Evolutionary conservation across 2,888 invertebrate genomes (phyloP), one percentile per base, ranked within the genome.

Genomic region (Petrolisthes manimaculis): DNA sequence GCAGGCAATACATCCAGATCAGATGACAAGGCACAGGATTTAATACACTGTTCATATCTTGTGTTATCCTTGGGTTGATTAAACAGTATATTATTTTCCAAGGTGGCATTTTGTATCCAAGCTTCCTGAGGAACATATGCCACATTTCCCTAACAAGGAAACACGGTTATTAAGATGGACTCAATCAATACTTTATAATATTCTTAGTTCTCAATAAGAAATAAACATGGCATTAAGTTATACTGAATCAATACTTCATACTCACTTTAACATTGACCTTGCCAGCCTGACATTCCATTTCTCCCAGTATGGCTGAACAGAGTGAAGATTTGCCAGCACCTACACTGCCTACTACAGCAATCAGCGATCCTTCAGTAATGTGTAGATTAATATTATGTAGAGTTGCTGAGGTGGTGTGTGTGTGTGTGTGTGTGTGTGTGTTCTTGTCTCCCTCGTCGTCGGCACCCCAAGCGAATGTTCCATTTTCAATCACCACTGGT

Each of bases 21-120:
- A 0, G 97, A 95, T 92, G 95, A 95, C 86, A 99, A 94, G 4
- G 98, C 98, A 93, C 99, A 99, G 0, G 97, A 96, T 90, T 96
- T 96, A 67, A 99, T 95, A 0, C 98, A 96, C 87, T 95, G 95
- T 91, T 96, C 94, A 93, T 99, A 99, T 77, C 94, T 94, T 86
- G 94, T 94, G 89, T 95, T 95, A 92, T 97, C 95, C 80, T 95
- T 94, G 0, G 94, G 92, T 91, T 96, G 95, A 18, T 98, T 98
- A 93, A 99, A 99, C 54, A 98, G 92, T 91, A 99, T 97, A 93
- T 99, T 99, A 92, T 98, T 96, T 92, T 96, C 95, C 54, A 99
- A 93, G 0, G 98, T 97, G 4, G 97, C 96, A 94, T 99, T 99
- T 93, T 99, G 99, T 88, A 99, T 99, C 99, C 99, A 99, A 0